Base-by-base conservation (phyloP, 2,797 vertebrate genomes). In the Pelochelys cantorii region DNA sequence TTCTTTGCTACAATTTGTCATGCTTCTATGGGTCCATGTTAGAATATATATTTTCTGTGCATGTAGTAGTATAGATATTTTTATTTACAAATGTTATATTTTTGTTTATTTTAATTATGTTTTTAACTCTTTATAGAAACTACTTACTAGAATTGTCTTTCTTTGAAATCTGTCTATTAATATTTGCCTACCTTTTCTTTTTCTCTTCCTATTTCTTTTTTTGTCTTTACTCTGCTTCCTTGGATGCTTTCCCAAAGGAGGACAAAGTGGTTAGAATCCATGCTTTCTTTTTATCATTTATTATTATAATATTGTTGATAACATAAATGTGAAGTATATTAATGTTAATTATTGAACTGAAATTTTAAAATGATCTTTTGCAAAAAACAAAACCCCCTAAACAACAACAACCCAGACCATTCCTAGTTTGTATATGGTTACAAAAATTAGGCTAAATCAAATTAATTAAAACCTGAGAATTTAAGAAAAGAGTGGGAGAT, bases 221-320 rank as follows among this genome's bases (percentile, higher is more conserved):
- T 95, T 98, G 94, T 97, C 95, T 97, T 96, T 98, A 96, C 98
- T 98, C 98, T 99, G 99, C 99, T 99, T 99, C 98, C 98, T 98
- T 98, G 99, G 99, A 99, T 99, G 99, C 99, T 99, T 98, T 98
- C 98, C 98, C 98, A 98, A 99, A 99, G 99, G 99, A 99, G 99
- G 99, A 99, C 98, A 99, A 99, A 99, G 99, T 99, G 99, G 99
- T 99, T 99, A 99, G 99, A 99, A 99, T 99, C 98, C 98, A 98
- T 98, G 93, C 93, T 98, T 97, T 97, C 92, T 98, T 98, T 48
- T 98, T 98, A 96, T 98, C 84, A 96, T 96, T 97, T 97, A 86
- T 94, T 97, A 92, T 96, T 94, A 94, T 95, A 90, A 93, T 97
- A 94, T 96, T 97, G n/a, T 92, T 94, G 97, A 93, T 93, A 97